phyloP scores from a whole-genome alignment of 2,888 invertebrate genomes.

The Diaphora mendica region DNA sequence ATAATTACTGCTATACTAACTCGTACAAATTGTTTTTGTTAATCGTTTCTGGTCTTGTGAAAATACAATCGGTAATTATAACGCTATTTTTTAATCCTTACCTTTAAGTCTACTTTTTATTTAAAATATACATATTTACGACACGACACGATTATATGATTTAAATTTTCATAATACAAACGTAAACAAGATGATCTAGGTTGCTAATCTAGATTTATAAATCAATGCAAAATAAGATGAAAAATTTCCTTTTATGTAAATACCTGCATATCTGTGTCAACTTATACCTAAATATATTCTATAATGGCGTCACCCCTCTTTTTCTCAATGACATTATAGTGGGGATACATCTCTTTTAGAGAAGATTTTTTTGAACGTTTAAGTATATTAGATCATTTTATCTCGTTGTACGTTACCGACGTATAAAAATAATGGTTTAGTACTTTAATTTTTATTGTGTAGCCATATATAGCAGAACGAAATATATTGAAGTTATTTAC shows the following conservation, averaged over 20 bases:
- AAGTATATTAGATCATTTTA: not conserved
- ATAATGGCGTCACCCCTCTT: constrained; percentile 14
- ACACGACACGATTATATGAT: not conserved
- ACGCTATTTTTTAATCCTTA: not conserved
- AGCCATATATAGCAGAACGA: not conserved
- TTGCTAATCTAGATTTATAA: not conserved
- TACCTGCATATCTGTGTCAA: constrained; percentile 1
- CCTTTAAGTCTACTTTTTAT: not conserved
- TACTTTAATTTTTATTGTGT: not conserved
- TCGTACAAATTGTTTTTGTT: constrained; percentile 24
- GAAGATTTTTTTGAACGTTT: constrained; percentile 22
- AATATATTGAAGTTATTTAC: not conserved
- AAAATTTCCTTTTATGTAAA: constrained; percentile 7
- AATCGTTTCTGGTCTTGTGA: constrained; percentile 10
- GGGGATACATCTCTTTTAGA: constrained; percentile 20
- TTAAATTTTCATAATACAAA: not conserved
- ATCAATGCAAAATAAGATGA: not conserved
- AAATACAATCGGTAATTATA: not conserved
- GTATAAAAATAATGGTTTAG: not conserved
- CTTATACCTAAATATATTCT: not conserved
- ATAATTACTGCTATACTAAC: constrained; percentile 19
- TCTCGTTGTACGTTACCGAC: not conserved
- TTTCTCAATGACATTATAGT: constrained; percentile 9
- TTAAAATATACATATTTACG: not conserved
- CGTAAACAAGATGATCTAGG: not conserved